Evolutionary conservation across 1,140 invertebrate genomes (phyloP).

Genomic region (Zaprionus ghesquierei): DNA sequence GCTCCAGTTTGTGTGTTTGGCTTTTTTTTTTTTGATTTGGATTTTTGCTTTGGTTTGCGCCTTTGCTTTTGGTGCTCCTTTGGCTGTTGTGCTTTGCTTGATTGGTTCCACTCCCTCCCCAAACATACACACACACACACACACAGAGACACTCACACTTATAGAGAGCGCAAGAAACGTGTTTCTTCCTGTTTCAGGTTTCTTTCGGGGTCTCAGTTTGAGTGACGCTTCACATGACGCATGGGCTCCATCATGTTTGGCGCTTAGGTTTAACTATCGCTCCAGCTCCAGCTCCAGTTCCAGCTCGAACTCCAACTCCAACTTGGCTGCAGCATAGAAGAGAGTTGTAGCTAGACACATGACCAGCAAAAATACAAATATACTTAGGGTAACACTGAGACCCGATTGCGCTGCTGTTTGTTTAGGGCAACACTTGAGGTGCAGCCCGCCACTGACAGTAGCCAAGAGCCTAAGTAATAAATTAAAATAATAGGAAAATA

Average conservation of each 20-base stretch:
- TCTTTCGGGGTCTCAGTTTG: conserved; percentile 38
- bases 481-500: background rate
- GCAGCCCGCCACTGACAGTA: conserved; percentile 13
- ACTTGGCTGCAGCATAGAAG: background rate
- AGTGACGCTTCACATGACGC: conserved; percentile 54
- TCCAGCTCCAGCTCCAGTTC: background rate
- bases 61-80: conserved; percentile 52
- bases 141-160: background rate
- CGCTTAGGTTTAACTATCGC: conserved; percentile 31
- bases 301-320: background rate
- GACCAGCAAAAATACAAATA: conserved; percentile 5
- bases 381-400: conserved; percentile 12
- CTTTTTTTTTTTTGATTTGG: conserved; percentile 53
- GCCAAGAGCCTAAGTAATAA: conserved; percentile 7
- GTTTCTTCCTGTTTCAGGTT: conserved; percentile 63
- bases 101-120: conserved; percentile 63
- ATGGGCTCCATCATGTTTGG: conserved; percentile 42
- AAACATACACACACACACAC: conserved; percentile 23
- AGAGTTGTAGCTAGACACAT: conserved; percentile 4
- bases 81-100: conserved; percentile 49
- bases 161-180: conserved; percentile 42
- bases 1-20: conserved; percentile 46
- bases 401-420: conserved; percentile 14
- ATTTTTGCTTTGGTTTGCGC: conserved; percentile 43
- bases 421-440: conserved; percentile 5